These are phyloP conservation scores for Terrapene triunguis DNA, from an alignment of 2,113 vertebrate species.

Conservation along the genomic window DNA sequence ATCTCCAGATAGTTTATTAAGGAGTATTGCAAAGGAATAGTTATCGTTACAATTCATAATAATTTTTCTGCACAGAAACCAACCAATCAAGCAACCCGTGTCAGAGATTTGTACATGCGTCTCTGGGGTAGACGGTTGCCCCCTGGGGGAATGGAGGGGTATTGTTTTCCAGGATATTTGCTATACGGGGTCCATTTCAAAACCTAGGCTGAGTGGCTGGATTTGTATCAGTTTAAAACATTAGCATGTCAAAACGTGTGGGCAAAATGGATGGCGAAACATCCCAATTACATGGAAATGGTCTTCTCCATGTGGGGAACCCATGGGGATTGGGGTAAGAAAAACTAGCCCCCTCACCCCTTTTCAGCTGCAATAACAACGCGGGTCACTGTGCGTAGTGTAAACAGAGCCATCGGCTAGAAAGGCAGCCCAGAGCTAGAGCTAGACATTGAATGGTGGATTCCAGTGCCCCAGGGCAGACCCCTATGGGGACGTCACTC, in stretches of 20 bases:
- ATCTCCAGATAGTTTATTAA: not conserved
- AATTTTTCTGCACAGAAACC: not conserved
- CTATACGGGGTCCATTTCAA: not conserved
- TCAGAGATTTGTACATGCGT: not conserved
- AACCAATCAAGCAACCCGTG: too few species aligned
- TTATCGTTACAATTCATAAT: not conserved
- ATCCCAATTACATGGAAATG: not conserved
- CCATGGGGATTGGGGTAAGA: not conserved
- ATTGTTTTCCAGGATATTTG: not conserved
- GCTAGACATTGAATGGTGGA: not conserved
- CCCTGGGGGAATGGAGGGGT: not conserved
- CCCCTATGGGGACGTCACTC: rapidly evolving
- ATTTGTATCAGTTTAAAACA: not conserved
- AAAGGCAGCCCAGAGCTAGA: not conserved
- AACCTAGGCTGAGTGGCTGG: not conserved
- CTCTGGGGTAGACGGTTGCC: not conserved
- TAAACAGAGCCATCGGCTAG: rapidly evolving
- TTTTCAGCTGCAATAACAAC: not conserved
- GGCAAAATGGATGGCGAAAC: not conserved
- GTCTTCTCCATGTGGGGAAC: not conserved
- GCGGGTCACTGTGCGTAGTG: rapidly evolving
- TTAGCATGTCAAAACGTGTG: not conserved
- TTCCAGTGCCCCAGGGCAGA: not conserved
- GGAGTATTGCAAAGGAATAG: not conserved
- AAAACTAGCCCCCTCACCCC: not conserved